A percentile compares a stretch with the other conserved stretches of the same genome.
phyloP scores from a whole-genome alignment of 1,140 invertebrate genomes.

The Macrosteles quadrilineatus region DNA sequence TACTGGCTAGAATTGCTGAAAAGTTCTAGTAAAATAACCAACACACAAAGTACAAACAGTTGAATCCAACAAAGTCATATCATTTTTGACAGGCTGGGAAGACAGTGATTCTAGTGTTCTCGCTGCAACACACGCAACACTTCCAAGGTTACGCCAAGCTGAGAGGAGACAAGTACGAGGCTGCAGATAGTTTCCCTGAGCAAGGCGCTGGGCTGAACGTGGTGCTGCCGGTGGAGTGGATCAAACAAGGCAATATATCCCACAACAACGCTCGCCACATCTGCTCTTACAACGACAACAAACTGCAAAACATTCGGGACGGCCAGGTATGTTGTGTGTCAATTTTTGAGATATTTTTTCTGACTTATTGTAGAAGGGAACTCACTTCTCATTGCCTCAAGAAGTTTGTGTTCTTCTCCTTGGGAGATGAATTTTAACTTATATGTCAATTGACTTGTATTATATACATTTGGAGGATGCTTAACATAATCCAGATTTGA shows the following conservation, averaged over 20 bases:
- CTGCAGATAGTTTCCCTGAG: conserved; percentile 50
- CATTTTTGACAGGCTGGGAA: conserved; percentile 50
- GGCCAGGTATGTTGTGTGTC: conserved; percentile 57
- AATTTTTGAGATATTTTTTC: no score
- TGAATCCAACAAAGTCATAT: no score
- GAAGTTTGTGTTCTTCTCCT: no score
- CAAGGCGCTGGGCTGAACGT: conserved; percentile 42
- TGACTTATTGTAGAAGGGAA: no score
- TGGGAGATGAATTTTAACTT: no score
- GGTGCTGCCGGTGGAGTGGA: conserved; percentile 52
- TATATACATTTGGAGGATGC: no score
- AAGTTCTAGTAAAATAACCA: no score
- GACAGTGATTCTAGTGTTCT: conserved; percentile 55
- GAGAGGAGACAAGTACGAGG: conserved; percentile 43
- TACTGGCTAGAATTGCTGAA: no score
- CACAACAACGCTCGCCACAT: conserved; percentile 54
- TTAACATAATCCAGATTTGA: no score
- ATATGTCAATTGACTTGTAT: no score
- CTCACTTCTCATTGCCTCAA: no score
- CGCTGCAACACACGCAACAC: conserved; percentile 55
- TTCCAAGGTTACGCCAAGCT: conserved; percentile 59
- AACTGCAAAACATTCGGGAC: conserved; percentile 55
- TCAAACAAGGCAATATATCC: conserved; percentile 54
- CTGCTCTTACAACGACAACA: conserved; percentile 57
- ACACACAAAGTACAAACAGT: no score